Evolutionary conservation across 2,113 vertebrate species (phyloP), one percentile per base, ranked within the genome.

Genomic region (Eublepharis macularius): DNA sequence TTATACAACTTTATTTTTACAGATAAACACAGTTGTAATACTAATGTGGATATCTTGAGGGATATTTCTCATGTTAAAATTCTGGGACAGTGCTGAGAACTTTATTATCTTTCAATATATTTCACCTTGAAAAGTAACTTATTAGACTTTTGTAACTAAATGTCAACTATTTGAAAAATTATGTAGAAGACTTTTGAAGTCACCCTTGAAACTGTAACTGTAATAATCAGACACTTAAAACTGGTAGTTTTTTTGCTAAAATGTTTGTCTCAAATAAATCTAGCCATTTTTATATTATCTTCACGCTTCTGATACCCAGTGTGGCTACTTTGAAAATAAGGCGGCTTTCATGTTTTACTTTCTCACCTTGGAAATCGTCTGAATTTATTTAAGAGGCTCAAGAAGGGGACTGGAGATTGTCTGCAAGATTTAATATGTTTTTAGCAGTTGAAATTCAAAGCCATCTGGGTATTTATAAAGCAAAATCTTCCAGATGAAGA

Each of bases 401-500:
- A 76, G 29, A 2, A 6, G 57, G 17, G 77, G 34, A 8, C 65
- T 45, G 68, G 43, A 82, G 85, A 93, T 86, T 73, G 85, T 72
- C 76, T 90, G 80, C 39, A 75, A 88, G 76, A 78, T 14, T 84
- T 60, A 66, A 2, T 4, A 36, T 60, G 57, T 76, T 65, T 86
- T 14, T 60, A 95, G 92, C 84, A 95, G 90, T 78, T 94, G 95
- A 95, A 94, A 95, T 80, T 90, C 21, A 87, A 95, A 92, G 93
- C 94, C 70, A 87, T 93, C 94, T 90, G 95, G 92, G 89, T 95
- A 92, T 95, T 96, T 96, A 93, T 91, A 90, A 86, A 89, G 91
- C 89, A 81, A 90, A 90, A 94, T 94, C 92, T 96, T 95, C 95
- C 94, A 93, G 91, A 93, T 94, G 94, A 96, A 93, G 93, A 96